Evolutionary conservation across 2,888 invertebrate species (phyloP).

Genomic region (Chrysolina haemoptera): DNA sequence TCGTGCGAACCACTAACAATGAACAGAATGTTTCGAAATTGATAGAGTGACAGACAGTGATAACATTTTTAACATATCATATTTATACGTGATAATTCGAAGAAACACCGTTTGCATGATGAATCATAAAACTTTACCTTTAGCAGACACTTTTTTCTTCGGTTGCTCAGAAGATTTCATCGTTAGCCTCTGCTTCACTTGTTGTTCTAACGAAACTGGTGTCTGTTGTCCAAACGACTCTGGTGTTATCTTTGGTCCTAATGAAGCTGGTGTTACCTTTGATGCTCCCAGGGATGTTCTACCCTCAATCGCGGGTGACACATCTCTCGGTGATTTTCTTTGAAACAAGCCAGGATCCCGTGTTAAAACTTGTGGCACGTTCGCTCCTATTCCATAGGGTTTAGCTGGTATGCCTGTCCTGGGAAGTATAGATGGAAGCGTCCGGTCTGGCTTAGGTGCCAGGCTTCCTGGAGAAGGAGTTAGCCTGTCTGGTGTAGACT

Average conservation of each 20-base stretch:
- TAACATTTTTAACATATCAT: too few species aligned
- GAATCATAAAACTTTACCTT: background rate
- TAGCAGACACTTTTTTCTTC: slow-evolving; percentile 43
- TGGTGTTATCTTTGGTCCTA: too few species aligned
- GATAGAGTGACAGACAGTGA: too few species aligned
- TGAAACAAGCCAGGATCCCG: background rate
- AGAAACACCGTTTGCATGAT: too few species aligned
- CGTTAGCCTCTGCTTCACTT: slow-evolving; percentile 10
- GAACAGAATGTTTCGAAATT: too few species aligned
- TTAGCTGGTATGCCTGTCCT: background rate
- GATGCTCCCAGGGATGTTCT: background rate
- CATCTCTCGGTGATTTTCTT: background rate
- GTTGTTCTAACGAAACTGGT: background rate
- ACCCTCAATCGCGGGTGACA: background rate
- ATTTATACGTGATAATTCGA: too few species aligned
- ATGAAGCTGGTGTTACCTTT: background rate
- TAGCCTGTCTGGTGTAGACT: background rate
- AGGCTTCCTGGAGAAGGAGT: slow-evolving; percentile 1
- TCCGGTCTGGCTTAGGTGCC: background rate
- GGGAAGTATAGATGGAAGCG: background rate
- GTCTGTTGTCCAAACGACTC: too few species aligned
- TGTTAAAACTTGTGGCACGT: background rate
- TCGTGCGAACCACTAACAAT: too few species aligned
- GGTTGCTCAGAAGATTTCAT: slow-evolving; percentile 34
- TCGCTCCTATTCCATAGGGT: slow-evolving; percentile 6